A percentile compares a stretch with the other conserved stretches of the same genome.
Conservation (phyloP, 1,140 invertebrate genomes). For the Drosophila willistoni region DNA sequence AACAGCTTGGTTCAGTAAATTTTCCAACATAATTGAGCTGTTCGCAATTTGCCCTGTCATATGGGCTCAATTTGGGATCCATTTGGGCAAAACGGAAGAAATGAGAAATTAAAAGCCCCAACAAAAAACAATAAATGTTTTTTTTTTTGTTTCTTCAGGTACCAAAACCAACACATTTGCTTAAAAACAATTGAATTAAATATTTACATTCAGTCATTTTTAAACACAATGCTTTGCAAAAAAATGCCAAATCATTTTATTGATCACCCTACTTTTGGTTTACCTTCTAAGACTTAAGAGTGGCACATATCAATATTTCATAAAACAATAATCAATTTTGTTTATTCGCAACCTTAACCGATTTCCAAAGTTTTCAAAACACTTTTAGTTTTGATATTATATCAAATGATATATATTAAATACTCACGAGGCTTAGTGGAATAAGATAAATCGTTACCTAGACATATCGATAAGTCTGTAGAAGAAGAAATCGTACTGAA, state of each 20-base stretch:
- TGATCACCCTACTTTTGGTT: background rate
- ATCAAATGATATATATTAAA: too few relatives aligned
- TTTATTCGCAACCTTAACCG: too few relatives aligned
- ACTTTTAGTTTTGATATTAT: too few relatives aligned
- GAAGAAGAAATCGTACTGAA: too few relatives aligned
- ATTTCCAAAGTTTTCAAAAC: too few relatives aligned
- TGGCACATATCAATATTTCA: too few relatives aligned
- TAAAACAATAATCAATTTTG: too few relatives aligned
- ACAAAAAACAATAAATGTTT: background rate
- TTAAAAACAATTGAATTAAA: background rate
- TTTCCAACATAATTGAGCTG: slow-evolving; percentile 64
- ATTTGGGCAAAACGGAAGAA: slow-evolving; percentile 7
- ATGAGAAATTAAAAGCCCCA: background rate
- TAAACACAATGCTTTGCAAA: background rate
- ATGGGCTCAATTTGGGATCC: slow-evolving; percentile 7
- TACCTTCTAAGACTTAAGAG: too few relatives aligned
- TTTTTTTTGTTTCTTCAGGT: background rate
- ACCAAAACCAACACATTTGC: background rate
- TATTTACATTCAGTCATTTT: too few relatives aligned
- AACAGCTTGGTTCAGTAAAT: slow-evolving; percentile 35
- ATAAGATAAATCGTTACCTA: too few relatives aligned
- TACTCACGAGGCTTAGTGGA: too few relatives aligned
- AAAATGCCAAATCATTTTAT: background rate
- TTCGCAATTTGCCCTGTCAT: slow-evolving; percentile 55
- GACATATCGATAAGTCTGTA: too few relatives aligned